Percentiles rank a stretch among this genome's conserved stretches.
phyloP scores from a whole-genome alignment of 2,113 vertebrate genomes.

The Phasianus colchicus region DNA sequence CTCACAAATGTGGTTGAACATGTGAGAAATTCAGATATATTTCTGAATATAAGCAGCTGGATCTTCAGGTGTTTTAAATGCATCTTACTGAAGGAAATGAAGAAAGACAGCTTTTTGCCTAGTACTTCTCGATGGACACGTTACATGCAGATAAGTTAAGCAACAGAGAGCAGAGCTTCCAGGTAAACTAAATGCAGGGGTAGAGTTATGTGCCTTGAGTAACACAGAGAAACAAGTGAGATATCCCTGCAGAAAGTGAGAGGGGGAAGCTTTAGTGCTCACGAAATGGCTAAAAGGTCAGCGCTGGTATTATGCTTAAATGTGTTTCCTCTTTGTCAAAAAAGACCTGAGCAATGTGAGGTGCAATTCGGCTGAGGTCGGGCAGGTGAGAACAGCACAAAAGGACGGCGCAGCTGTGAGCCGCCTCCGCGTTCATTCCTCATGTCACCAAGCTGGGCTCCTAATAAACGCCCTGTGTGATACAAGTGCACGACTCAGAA shows the following conservation, averaged over 20 bases:
- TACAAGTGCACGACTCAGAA: not conserved
- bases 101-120: not conserved
- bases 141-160: not conserved
- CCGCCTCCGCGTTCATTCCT: not conserved
- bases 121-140: not conserved
- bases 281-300: not conserved
- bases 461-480: not conserved
- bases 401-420: not conserved
- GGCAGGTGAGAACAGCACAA: not conserved
- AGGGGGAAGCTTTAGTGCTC: not conserved
- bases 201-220: not conserved
- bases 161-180: not conserved
- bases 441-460: not conserved
- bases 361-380: not conserved
- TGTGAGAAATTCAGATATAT: not conserved
- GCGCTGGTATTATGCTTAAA: not conserved
- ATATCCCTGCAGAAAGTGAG: not conserved
- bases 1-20: not conserved
- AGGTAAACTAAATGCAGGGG: rapidly evolving
- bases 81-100: not conserved
- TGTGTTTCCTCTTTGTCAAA: not conserved
- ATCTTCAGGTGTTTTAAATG: not conserved
- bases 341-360: not conserved
- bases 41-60: not conserved
- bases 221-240: not conserved